Percentiles rank a stretch among this genome's conserved stretches.
These are phyloP conservation scores for Limnephilus rhombicus DNA, from an alignment of 2,888 invertebrate species.

Conservation along the genomic window DNA sequence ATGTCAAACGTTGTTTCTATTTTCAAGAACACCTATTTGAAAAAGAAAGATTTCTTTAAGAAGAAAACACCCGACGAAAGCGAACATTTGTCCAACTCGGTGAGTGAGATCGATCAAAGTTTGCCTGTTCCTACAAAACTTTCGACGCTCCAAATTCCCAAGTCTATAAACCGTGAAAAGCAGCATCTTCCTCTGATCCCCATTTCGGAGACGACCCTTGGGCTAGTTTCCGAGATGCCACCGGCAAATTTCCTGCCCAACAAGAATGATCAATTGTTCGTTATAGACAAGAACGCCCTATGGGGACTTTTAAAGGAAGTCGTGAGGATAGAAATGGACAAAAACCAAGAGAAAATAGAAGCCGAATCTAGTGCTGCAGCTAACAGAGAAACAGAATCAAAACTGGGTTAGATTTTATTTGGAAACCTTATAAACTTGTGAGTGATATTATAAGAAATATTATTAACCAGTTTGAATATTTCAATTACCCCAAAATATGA, in stretches of 20 bases:
- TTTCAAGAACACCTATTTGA: conserved; percentile 4
- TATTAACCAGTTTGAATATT: not conserved
- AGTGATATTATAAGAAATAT: not conserved
- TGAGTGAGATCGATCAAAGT: conserved; percentile 56
- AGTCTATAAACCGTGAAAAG: conserved; percentile 77
- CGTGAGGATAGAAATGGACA: conserved; percentile 69
- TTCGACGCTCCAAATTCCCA: conserved; percentile 69
- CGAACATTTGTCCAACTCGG: not conserved
- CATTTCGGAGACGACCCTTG: conserved; percentile 75
- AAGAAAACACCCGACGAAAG: not conserved
- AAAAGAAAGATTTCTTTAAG: not conserved
- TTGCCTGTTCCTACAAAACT: conserved; percentile 69
- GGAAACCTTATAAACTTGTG: not conserved
- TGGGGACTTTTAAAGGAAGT: conserved; percentile 82
- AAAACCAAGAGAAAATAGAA: conserved; percentile 65
- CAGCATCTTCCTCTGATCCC: conserved; percentile 75
- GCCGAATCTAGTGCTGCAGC: conserved; percentile 52
- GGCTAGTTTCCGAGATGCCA: conserved; percentile 66
- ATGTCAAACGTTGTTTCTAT: conserved; percentile 6
- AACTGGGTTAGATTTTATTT: not conserved
- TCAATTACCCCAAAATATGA: not conserved
- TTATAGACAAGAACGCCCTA: conserved; percentile 79
- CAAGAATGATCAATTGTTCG: conserved; percentile 77
- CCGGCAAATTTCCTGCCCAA: conserved; percentile 71
- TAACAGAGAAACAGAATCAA: conserved; percentile 10